Percentiles rank a stretch among this genome's conserved stretches.
Evolutionary conservation across 1,140 invertebrate species (phyloP).

Genomic region (Orius laevigatus): DNA sequence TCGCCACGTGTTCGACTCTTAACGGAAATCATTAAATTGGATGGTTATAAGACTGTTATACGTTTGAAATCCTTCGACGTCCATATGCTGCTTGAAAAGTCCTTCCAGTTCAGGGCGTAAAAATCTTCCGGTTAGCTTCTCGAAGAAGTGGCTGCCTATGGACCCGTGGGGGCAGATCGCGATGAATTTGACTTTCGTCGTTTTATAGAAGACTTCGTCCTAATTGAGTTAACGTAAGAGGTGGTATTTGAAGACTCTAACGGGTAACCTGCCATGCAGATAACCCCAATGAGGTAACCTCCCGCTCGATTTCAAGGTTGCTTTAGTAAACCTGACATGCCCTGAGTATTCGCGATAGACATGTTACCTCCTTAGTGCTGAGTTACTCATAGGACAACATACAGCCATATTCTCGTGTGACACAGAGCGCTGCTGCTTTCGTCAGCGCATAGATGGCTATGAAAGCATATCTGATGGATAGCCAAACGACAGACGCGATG

Average conservation of each 20-base stretch:
- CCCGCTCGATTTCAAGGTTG: no score
- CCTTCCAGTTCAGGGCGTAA: not conserved
- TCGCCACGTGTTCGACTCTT: no score
- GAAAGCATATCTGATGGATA: conserved; percentile 20
- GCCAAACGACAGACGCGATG: conserved; percentile 25
- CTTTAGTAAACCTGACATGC: no score
- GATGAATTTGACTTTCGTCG: conserved; percentile 8
- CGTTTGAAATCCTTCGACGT: no score
- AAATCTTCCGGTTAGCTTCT: conserved; percentile 1
- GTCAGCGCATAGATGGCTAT: conserved; percentile 30
- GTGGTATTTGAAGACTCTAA: not conserved
- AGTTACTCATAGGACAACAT: conserved; percentile 11
- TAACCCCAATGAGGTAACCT: no score
- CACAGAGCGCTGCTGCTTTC: conserved; percentile 31
- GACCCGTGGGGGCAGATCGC: conserved; percentile 13
- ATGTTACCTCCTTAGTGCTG: no score
- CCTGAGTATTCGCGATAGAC: no score
- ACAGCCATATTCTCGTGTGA: conserved; percentile 27
- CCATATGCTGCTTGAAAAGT: no score
- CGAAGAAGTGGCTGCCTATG: not conserved
- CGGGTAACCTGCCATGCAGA: no score
- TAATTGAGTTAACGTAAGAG: not conserved
- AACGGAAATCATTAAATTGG: no score
- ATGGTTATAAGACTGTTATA: no score
- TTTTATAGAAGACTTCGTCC: conserved; percentile 10